Percentiles rank a stretch among this genome's conserved stretches.
phyloP scores from a whole-genome alignment of 2,113 vertebrate species.

The Acinonyx jubatus region DNA sequence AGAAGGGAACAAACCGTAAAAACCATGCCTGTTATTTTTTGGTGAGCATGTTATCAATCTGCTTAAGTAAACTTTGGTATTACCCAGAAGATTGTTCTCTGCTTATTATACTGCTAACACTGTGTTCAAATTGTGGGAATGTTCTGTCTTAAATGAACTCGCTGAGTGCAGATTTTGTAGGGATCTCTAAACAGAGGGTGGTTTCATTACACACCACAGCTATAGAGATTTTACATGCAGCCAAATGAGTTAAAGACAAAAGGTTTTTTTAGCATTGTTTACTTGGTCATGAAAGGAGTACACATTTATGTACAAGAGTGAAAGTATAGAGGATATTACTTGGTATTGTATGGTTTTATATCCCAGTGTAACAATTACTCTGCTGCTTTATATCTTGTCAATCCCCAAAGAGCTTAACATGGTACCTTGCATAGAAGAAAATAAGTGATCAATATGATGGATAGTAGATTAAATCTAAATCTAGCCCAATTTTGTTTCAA shows the following conservation, averaged over 20 bases:
- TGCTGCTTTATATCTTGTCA: background rate
- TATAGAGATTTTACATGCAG: slow-evolving; percentile 18
- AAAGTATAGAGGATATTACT: background rate
- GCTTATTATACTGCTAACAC: slow-evolving; percentile 61
- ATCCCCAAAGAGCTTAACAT: background rate
- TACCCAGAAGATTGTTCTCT: slow-evolving; percentile 61
- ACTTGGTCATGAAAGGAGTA: slow-evolving; percentile 38
- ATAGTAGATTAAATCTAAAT: slow-evolving; percentile 1
- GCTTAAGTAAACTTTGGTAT: slow-evolving; percentile 68
- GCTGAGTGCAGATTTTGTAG: background rate
- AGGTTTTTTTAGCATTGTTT: slow-evolving; percentile 27
- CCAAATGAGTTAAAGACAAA: slow-evolving; percentile 12
- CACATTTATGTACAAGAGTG: background rate
- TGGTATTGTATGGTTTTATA: background rate
- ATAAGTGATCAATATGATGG: background rate
- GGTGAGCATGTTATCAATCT: slow-evolving; percentile 60
- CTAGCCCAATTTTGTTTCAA: slow-evolving; percentile 6
- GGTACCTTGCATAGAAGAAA: background rate
- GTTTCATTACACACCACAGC: slow-evolving; percentile 36
- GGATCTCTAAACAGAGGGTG: slow-evolving; percentile 27
- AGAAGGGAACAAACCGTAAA: slow-evolving; percentile 54
- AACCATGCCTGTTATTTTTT: slow-evolving; percentile 52
- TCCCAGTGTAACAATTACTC: background rate
- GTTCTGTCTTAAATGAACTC: slow-evolving; percentile 45
- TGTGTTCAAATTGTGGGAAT: slow-evolving; percentile 50